Percentiles rank a stretch among this genome's conserved stretches.
Conservation (phyloP, 1,140 invertebrate species). For the Psilanteris sp. region DNA sequence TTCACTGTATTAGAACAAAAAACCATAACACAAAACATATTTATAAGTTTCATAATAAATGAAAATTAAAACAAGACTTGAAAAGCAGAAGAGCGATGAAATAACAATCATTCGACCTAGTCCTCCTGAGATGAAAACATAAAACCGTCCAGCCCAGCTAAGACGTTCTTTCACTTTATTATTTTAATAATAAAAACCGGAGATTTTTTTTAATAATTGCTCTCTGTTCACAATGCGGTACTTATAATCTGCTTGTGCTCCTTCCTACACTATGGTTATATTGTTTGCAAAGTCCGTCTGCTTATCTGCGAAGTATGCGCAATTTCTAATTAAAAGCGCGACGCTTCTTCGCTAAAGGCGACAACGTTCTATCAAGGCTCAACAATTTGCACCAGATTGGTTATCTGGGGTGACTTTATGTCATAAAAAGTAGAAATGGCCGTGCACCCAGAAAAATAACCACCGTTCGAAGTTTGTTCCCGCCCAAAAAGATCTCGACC, state of each 20-base stretch:
- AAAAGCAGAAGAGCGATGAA: too few species aligned
- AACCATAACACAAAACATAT: too few species aligned
- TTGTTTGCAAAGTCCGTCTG: constrained; percentile 30
- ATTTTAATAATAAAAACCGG: constrained; percentile 27
- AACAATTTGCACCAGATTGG: constrained; percentile 19
- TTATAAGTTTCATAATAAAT: too few species aligned
- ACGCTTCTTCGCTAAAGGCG: constrained; percentile 19
- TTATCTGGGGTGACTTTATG: constrained; percentile 12
- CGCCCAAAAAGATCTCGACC: background rate
- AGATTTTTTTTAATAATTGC: constrained; percentile 32
- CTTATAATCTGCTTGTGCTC: constrained; percentile 39
- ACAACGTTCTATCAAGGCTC: constrained; percentile 14
- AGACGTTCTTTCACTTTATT: constrained; percentile 13
- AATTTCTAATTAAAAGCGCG: constrained; percentile 56
- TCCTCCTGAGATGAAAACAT: too few species aligned
- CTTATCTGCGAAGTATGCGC: constrained; percentile 49
- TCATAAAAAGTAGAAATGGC: too few species aligned
- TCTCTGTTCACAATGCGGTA: background rate
- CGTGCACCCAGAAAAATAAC: constrained; percentile 1
- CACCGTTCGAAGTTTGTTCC: constrained; percentile 5
- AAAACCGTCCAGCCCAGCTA: background rate
- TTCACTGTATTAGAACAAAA: too few species aligned
- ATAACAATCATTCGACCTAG: too few species aligned
- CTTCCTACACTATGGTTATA: constrained; percentile 14
- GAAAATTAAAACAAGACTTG: too few species aligned